Evolutionary conservation across 2,888 invertebrate genomes (phyloP).

Genomic region (Drosophila leonis): DNA sequence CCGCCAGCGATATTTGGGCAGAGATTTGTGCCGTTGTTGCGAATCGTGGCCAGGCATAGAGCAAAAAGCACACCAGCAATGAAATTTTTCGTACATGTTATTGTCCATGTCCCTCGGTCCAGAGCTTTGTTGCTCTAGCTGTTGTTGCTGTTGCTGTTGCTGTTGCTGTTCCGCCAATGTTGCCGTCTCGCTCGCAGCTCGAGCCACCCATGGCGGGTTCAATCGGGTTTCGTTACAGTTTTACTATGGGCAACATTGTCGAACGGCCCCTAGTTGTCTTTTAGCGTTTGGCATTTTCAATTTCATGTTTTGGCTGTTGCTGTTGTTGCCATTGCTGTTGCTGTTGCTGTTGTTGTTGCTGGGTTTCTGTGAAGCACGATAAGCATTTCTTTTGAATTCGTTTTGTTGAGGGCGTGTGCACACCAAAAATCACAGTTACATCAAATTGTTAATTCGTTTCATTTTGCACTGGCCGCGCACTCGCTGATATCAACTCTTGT

Average conservation of each 20-base stretch:
- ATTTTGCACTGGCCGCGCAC: conserved; percentile 74
- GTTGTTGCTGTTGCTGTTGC: conserved; percentile 5
- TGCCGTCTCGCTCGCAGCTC: conserved; percentile 54
- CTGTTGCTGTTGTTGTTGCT: conserved; percentile 49
- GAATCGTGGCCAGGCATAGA: conserved; percentile 67
- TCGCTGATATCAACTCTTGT: conserved; percentile 56
- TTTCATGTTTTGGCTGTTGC: conserved; percentile 67
- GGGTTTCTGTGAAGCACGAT: conserved; percentile 80
- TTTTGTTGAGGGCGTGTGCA: conserved; percentile 79
- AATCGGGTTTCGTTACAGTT: conserved; percentile 80
- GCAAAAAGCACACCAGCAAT: conserved; percentile 77
- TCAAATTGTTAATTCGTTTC: conserved; percentile 82
- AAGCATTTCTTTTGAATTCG: conserved; percentile 82
- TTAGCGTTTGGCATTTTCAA: conserved; percentile 81
- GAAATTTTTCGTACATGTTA: conserved; percentile 79
- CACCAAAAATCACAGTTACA: conserved; percentile 77
- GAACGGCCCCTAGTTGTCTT: conserved; percentile 70
- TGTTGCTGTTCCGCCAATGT: conserved; percentile 48
- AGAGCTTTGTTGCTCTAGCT: conserved; percentile 25
- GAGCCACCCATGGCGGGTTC: conserved; percentile 80
- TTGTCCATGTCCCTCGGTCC: conserved; percentile 71
- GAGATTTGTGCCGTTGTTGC: conserved; percentile 64
- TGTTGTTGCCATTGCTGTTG: conserved; percentile 45
- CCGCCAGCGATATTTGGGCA: conserved; percentile 77
- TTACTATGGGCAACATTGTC: conserved; percentile 66